phyloP scores from a whole-genome alignment of 1,140 invertebrate genomes.

The Medauroidea extradentata region DNA sequence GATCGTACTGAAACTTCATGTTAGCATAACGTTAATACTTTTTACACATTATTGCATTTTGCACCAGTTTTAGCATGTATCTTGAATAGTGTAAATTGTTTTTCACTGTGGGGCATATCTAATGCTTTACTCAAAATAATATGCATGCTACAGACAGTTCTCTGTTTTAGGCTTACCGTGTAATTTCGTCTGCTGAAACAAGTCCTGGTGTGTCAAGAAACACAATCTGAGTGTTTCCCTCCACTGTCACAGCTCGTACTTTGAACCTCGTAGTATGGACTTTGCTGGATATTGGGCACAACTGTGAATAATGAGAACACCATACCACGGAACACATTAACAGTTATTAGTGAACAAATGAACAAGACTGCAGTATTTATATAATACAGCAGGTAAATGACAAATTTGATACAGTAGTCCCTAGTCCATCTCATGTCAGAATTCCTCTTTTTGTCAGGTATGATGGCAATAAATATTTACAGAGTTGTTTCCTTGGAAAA shows the following conservation, averaged over 20 bases:
- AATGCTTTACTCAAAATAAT: neutral
- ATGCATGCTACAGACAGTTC: neutral
- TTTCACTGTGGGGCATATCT: no score
- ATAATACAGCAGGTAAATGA: neutral
- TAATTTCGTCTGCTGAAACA: constrained; percentile 58
- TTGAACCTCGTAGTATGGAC: constrained; percentile 82
- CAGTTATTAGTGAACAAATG: neutral
- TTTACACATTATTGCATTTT: no score
- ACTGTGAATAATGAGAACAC: constrained; percentile 52
- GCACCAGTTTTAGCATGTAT: no score
- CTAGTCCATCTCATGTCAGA: no score
- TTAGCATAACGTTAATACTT: no score
- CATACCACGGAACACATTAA: neutral
- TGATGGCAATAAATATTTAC: no score
- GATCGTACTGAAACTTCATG: no score
- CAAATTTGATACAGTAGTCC: no score
- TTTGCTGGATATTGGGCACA: constrained; percentile 82
- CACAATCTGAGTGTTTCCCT: constrained; percentile 76
- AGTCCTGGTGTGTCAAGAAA: constrained; percentile 86
- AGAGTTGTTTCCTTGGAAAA: no score
- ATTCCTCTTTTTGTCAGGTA: no score
- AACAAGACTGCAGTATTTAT: neutral
- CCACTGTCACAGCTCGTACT: constrained; percentile 64
- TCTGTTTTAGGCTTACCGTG: constrained; percentile 46
- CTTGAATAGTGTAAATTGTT: no score